Evolutionary conservation across 2,888 invertebrate genomes (phyloP).

Genomic region (Plusia festucae): DNA sequence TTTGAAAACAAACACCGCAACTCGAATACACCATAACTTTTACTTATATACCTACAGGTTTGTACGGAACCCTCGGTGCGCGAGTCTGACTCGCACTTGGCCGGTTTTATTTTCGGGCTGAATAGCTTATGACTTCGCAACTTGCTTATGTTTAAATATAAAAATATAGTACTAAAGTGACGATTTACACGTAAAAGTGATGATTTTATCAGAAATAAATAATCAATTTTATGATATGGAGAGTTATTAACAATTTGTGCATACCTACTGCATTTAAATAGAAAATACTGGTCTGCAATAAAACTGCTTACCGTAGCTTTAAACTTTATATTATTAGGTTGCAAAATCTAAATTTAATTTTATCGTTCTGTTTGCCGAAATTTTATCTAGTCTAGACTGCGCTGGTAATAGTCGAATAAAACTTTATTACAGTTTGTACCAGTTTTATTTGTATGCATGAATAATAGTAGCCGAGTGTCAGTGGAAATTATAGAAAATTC

Average conservation of each 20-base stretch:
- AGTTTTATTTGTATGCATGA: constrained; percentile 36
- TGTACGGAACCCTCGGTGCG: too few species aligned
- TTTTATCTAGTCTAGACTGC: constrained; percentile 45
- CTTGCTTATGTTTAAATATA: too few species aligned
- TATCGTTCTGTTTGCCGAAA: neutral
- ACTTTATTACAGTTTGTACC: constrained; percentile 25
- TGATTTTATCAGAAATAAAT: too few species aligned
- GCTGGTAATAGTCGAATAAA: constrained; percentile 27
- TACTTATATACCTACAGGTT: too few species aligned
- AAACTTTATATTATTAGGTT: neutral
- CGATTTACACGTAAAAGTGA: too few species aligned
- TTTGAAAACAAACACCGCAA: too few species aligned
- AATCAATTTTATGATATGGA: neutral
- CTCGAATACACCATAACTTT: too few species aligned
- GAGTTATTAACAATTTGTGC: neutral
- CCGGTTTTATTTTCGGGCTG: too few species aligned
- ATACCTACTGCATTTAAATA: neutral
- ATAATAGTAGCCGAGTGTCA: constrained; percentile 25
- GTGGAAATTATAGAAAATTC: constrained; percentile 11
- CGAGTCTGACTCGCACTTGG: too few species aligned
- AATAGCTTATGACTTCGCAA: too few species aligned
- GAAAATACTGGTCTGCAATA: neutral
- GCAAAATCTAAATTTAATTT: constrained; percentile 7
- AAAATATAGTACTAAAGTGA: too few species aligned
- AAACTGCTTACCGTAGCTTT: neutral